Evolutionary conservation across 2,888 invertebrate species (phyloP).

Genomic region (Pyrocoelia pectoralis): DNA sequence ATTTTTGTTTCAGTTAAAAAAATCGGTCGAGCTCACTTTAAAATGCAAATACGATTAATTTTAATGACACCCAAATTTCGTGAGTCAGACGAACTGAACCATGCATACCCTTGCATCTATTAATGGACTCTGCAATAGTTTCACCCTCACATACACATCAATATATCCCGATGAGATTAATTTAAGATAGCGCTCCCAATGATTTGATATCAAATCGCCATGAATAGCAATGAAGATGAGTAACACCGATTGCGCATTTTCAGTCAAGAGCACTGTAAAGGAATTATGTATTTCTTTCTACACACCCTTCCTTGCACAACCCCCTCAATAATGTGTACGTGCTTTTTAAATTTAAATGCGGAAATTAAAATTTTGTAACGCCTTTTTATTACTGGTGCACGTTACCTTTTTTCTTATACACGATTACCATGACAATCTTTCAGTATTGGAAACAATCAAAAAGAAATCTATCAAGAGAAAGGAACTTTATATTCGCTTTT

Average conservation of each 20-base stretch:
- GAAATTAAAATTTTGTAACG: conserved; percentile 44
- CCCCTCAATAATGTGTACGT: conserved; percentile 23
- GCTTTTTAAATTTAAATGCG: conserved; percentile 42
- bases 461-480: neutral
- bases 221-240: conserved; percentile 55
- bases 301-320: conserved; percentile 31
- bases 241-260: conserved; percentile 52
- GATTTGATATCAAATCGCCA: conserved; percentile 52
- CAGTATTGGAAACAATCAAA: neutral
- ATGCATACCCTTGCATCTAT: conserved; percentile 24
- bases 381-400: neutral
- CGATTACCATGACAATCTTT: neutral
- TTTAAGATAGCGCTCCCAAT: conserved; percentile 51
- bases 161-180: conserved; percentile 49
- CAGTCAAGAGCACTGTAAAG: too few species aligned
- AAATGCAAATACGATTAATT: too few species aligned
- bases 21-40: too few species aligned
- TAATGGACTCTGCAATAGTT: conserved; percentile 19
- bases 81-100: conserved; percentile 11
- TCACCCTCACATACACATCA: conserved; percentile 28
- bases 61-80: conserved; percentile 2
- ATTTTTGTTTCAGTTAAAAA: too few species aligned
- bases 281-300: neutral
- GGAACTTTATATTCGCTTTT: neutral
- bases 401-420: conserved; percentile 4